Conservation (phyloP, 2,888 invertebrate genomes). For the Eristalis pertinax region DNA sequence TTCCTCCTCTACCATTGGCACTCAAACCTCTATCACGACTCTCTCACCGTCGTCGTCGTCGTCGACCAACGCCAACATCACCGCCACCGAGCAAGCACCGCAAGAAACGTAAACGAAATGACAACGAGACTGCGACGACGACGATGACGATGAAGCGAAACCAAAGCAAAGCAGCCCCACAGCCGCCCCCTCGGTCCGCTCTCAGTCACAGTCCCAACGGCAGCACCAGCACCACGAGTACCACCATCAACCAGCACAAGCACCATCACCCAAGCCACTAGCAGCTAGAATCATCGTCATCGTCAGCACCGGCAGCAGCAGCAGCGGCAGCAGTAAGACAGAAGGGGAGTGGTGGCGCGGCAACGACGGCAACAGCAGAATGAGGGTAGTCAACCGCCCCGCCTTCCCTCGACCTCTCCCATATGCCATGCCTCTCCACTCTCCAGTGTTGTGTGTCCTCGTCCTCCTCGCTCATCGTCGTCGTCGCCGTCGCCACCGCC, state of each 20-base stretch:
- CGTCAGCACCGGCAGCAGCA: slow-evolving; percentile 16
- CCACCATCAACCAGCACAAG: slow-evolving; percentile 1
- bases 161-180: slow-evolving; percentile 58
- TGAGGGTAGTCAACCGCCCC: slow-evolving; percentile 2
- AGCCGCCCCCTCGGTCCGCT: not conserved
- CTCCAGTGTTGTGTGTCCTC: not conserved
- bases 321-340: not conserved
- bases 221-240: not conserved
- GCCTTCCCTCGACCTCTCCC: slow-evolving; percentile 4
- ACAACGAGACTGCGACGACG: slow-evolving; percentile 39
- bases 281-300: slow-evolving; percentile 12
- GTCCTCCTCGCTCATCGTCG: not conserved
- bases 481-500: not conserved
- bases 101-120: slow-evolving; percentile 68
- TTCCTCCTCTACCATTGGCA: not conserved
- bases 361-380: slow-evolving; percentile 17
- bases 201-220: not conserved
- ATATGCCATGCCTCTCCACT: slow-evolving; percentile 13
- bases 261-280: slow-evolving; percentile 3
- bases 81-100: slow-evolving; percentile 30
- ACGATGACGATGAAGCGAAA: slow-evolving; percentile 57
- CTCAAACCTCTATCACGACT: slow-evolving; percentile 21
- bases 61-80: not conserved
- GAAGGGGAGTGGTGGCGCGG: not conserved
- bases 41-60: slow-evolving; percentile 7